Conservation (phyloP, 2,113 vertebrate species). For the Clarias batrachus region DNA sequence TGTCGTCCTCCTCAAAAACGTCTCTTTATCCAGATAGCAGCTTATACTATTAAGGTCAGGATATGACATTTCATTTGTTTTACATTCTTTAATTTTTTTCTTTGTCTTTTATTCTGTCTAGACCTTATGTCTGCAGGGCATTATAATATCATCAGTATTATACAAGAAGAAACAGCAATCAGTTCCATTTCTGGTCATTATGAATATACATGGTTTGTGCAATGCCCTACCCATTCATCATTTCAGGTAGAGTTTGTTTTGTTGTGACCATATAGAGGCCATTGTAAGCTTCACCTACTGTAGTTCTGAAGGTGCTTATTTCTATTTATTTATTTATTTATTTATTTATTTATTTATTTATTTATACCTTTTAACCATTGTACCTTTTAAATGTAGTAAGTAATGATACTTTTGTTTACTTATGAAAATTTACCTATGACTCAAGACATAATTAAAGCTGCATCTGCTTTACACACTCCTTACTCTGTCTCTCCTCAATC, state of each 20-base stretch:
- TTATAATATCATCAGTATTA: not conserved
- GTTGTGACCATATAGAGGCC: not conserved
- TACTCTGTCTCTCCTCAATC: too few species aligned
- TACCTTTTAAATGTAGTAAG: too few species aligned
- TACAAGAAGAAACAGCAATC: not conserved
- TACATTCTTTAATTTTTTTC: not conserved
- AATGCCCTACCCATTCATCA: not conserved
- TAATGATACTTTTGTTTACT: too few species aligned
- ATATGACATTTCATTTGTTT: constrained; percentile 1
- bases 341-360: too few species aligned
- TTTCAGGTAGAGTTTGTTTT: not conserved
- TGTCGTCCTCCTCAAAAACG: not conserved
- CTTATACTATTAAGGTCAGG: not conserved
- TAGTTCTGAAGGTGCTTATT: too few species aligned
- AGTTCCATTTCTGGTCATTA: not conserved
- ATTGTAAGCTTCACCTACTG: too few species aligned
- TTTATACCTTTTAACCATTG: too few species aligned
- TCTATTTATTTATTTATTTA: too few species aligned
- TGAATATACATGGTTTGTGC: not conserved
- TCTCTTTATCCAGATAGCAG: not conserved
- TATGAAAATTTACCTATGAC: too few species aligned
- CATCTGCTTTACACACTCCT: too few species aligned
- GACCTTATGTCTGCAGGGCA: not conserved
- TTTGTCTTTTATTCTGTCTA: not conserved
- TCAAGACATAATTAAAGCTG: too few species aligned